A percentile compares a stretch with the other conserved stretches of the same genome.
Conservation (phyloP, 2,888 invertebrate genomes). For the Tenthredo livida region DNA sequence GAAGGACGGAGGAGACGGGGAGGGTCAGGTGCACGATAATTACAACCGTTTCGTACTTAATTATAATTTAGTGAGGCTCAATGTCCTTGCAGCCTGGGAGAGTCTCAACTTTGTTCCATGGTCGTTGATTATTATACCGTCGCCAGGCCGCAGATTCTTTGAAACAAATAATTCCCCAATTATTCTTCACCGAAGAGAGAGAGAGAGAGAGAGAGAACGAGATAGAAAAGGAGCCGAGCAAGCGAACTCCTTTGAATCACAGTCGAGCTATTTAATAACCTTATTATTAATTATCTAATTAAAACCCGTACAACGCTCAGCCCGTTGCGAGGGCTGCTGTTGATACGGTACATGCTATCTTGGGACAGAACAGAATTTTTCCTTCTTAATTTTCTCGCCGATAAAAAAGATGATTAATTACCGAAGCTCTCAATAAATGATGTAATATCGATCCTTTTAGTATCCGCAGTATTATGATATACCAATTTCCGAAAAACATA, state of each 20-base stretch:
- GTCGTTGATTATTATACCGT: constrained; percentile 49
- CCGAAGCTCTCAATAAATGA: not conserved
- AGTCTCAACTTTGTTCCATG: constrained; percentile 56
- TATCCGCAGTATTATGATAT: not conserved
- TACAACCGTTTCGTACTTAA: constrained; percentile 75
- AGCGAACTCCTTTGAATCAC: constrained; percentile 63
- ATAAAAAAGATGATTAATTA: not conserved
- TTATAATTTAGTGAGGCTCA: constrained; percentile 68
- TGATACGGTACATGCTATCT: constrained; percentile 18
- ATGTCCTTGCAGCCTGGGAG: constrained; percentile 52
- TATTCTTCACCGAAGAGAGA: constrained; percentile 64
- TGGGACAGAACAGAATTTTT: not conserved
- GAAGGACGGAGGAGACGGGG: constrained; percentile 21
- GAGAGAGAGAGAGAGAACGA: constrained; percentile 1
- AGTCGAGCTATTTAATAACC: constrained; percentile 65
- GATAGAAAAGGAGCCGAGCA: constrained; percentile 52
- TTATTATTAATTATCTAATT: constrained; percentile 69
- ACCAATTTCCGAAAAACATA: not conserved
- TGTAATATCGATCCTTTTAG: not conserved
- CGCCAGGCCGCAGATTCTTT: constrained; percentile 61
- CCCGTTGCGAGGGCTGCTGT: constrained; percentile 7
- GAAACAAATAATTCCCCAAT: constrained; percentile 73
- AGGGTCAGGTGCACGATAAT: constrained; percentile 70
- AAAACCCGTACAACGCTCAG: constrained; percentile 56
- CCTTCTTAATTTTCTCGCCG: not conserved